Evolutionary conservation across 2,797 vertebrate species (phyloP).

Genomic region (Enteromius fasciolatus): DNA sequence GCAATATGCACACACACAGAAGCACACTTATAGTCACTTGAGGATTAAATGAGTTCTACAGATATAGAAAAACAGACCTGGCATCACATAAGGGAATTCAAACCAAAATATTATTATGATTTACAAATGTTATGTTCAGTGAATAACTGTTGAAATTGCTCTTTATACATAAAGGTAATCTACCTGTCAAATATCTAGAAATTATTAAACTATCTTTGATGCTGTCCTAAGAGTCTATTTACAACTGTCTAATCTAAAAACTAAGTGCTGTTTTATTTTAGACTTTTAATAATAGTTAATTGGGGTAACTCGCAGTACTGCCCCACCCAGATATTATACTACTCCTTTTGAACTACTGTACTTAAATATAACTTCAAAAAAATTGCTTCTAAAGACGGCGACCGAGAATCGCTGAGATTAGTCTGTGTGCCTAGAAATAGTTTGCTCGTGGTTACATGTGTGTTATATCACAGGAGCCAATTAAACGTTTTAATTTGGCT

Average conservation of each 20-base stretch:
- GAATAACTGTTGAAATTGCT: conserved; percentile 11
- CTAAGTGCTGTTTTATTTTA: background rate
- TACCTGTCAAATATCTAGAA: background rate
- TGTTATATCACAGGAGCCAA: conserved; percentile 36
- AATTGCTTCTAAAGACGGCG: conserved; percentile 11
- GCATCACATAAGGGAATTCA: conserved; percentile 34
- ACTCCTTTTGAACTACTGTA: background rate
- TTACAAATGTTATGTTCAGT: conserved; percentile 25
- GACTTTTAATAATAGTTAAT: conserved; percentile 6
- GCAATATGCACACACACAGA: conserved; percentile 2
- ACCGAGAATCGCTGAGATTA: conserved; percentile 13
- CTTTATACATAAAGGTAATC: conserved; percentile 1
- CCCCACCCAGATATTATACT: conserved; percentile 1
- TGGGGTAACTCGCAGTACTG: background rate
- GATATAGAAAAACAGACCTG: conserved; percentile 50
- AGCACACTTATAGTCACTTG: conserved; percentile 19
- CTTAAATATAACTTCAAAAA: conserved; percentile 44
- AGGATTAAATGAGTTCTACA: conserved; percentile 56
- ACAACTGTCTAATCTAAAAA: background rate
- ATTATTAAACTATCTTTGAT: background rate
- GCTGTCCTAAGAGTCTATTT: background rate
- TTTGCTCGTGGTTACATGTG: conserved; percentile 30
- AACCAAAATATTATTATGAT: background rate
- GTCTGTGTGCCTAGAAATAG: conserved; percentile 42
- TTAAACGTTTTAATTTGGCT: conserved; percentile 42